Evolutionary conservation across 2,113 vertebrate genomes (phyloP), one percentile per base, ranked within the genome.

Genomic region (Galemys pyrenaicus): DNA sequence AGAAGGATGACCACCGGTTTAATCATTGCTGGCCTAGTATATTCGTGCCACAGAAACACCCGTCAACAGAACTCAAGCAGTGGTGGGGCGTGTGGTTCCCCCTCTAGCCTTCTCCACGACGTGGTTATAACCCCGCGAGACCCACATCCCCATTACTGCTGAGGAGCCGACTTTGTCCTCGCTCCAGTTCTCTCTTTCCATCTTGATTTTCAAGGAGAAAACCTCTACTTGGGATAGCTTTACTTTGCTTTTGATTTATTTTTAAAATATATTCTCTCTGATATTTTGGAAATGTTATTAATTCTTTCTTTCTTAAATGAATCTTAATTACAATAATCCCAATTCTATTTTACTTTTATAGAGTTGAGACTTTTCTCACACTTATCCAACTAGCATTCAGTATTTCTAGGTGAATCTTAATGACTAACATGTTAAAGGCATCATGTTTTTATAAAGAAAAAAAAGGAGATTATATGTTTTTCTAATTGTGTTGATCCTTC

Each of bases 11-110:
- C 24, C 71, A 30, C 8, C 19, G 80, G 94, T 97, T 95, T 98
- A 79, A 87, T 97, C 96, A 87, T 87, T 87, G 60, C 13, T 95
- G 30, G 26, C 16, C 88, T 97, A 54, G 94, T 96, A 96, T 92
- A 54, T 46, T 89, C 67, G 44, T 41, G 79, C 46, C 92, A 70
- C 96, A 77, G 94, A 95, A 90, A 80, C 56, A 37, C 82, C 56
- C 95, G 75, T 83, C 89, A 94, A 91, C 41, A 35, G 39, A 83
- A 10, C 74, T 58, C 44, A 13, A 9, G 26, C 41, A 58, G 65
- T 62, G 71, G 64, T 41, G 91, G 73, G 71, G 73, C 32, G 75
- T 20, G 11, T 35, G 30, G 5, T 9, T 37, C n/a, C 39, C 39
- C 41, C 94, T 65, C 77, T 82, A 41, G 46, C 94, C 77, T 82